These are phyloP conservation scores for Lordiphosa fenestrarum DNA, from an alignment of 2,888 invertebrate genomes.

Conservation along the genomic window DNA sequence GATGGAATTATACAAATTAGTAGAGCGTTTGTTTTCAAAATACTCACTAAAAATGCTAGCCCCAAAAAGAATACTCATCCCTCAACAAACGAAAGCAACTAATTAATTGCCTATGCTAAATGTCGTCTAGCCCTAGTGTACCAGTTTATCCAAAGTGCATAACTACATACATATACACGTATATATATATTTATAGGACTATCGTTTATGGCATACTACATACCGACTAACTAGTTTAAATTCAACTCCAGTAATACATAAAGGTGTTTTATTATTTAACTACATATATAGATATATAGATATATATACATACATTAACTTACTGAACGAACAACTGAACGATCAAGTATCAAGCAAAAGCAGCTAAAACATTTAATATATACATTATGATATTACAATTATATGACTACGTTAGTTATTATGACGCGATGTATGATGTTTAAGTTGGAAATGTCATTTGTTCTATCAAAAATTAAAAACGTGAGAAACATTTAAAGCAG, in stretches of 20 bases:
- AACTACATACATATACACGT: slow-evolving; percentile 12
- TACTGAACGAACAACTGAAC: slow-evolving; percentile 47
- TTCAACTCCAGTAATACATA: slow-evolving; percentile 16
- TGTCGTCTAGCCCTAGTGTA: slow-evolving; percentile 64
- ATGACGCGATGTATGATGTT: slow-evolving; percentile 13
- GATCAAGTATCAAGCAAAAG: slow-evolving; percentile 45
- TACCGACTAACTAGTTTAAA: slow-evolving; percentile 38
- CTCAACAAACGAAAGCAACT: slow-evolving; percentile 68
- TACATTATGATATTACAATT: slow-evolving; percentile 30
- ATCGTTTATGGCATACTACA: slow-evolving; percentile 12
- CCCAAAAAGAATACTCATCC: slow-evolving; percentile 18
- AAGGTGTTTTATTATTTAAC: slow-evolving; percentile 55
- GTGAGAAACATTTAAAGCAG: neutral
- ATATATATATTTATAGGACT: slow-evolving; percentile 25
- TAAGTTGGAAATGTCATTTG: slow-evolving; percentile 19
- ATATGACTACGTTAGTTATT: slow-evolving; percentile 35
- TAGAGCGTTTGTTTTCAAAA: slow-evolving; percentile 3
- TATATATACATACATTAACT: slow-evolving; percentile 11
- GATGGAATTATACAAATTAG: too few species aligned
- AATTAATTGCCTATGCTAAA: slow-evolving; percentile 70
- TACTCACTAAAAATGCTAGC: slow-evolving; percentile 24
- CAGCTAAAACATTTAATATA: slow-evolving; percentile 21
- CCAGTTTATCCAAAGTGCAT: slow-evolving; percentile 2
- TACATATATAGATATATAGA: slow-evolving; percentile 27
- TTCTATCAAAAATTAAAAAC: slow-evolving; percentile 37